These are phyloP conservation scores for Semotilus atromaculatus DNA, from an alignment of 2,797 vertebrate species.

Conservation along the genomic window DNA sequence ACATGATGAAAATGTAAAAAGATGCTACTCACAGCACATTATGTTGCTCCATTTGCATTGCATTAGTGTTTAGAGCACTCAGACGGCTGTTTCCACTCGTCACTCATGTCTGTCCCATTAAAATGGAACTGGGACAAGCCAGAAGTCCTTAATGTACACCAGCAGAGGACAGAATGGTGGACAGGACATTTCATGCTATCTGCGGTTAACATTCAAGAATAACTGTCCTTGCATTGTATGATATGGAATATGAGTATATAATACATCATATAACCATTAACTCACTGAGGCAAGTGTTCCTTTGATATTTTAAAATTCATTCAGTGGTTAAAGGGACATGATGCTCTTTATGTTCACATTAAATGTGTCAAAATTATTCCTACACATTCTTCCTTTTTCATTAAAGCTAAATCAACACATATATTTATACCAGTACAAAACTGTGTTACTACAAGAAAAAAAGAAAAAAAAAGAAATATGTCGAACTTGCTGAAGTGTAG, in stretches of 20 bases:
- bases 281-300: neutral
- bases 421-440: neutral
- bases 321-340: neutral
- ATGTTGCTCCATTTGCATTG: constrained; percentile 80
- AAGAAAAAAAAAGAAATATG: neutral
- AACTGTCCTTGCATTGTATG: constrained; percentile 47
- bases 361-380: neutral
- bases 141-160: constrained; percentile 59
- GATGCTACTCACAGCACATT: constrained; percentile 77
- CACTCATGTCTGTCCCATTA: constrained; percentile 75
- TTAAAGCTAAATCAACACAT: neutral
- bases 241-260: constrained; percentile 5
- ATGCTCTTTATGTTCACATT: neutral
- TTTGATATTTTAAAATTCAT: neutral
- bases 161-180: constrained; percentile 34
- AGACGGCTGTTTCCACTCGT: constrained; percentile 71
- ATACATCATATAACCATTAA: neutral
- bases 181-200: constrained; percentile 41
- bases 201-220: constrained; percentile 39
- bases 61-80: constrained; percentile 72
- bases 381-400: neutral
- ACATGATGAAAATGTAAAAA: constrained; percentile 79
- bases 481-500: constrained; percentile 67
- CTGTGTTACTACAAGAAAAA: neutral
- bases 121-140: constrained; percentile 73